Conservation (phyloP, 2,888 invertebrate genomes). For the Metopia argyrocephala region DNA sequence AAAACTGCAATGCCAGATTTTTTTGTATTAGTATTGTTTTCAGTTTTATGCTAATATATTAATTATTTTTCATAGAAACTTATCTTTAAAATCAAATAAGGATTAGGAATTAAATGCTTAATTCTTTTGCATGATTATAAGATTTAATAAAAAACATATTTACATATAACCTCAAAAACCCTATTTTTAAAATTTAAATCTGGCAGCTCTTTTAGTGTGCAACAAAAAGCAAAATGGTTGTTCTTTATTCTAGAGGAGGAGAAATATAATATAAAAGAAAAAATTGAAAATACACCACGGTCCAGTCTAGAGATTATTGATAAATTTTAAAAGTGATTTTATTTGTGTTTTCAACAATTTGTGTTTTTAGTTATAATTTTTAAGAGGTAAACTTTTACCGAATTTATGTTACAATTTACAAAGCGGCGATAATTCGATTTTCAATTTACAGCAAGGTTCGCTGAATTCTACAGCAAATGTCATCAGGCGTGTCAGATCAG, state of each 20-base stretch:
- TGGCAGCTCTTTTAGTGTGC: constrained; percentile 40
- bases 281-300: constrained; percentile 63
- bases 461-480: constrained; percentile 83
- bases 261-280: constrained; percentile 61
- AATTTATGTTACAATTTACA: constrained; percentile 5
- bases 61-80: background rate
- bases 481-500: constrained; percentile 95
- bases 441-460: constrained; percentile 70
- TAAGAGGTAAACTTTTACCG: constrained; percentile 61
- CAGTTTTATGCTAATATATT: background rate
- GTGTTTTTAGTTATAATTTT: constrained; percentile 68
- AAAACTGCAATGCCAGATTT: constrained; percentile 22
- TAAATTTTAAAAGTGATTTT: constrained; percentile 69
- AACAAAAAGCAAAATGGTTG: constrained; percentile 66
- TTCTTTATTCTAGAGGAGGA: constrained; percentile 62
- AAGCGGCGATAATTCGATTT: constrained; percentile 53
- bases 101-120: no score
- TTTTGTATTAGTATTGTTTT: background rate
- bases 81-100: no score
- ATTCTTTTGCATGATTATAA: no score
- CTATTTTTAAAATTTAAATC: background rate
- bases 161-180: background rate
- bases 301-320: constrained; percentile 68
- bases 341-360: constrained; percentile 70
- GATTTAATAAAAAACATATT: background rate